Conservation (phyloP, 1,140 invertebrate species). For the Polyergus mexicanus region DNA sequence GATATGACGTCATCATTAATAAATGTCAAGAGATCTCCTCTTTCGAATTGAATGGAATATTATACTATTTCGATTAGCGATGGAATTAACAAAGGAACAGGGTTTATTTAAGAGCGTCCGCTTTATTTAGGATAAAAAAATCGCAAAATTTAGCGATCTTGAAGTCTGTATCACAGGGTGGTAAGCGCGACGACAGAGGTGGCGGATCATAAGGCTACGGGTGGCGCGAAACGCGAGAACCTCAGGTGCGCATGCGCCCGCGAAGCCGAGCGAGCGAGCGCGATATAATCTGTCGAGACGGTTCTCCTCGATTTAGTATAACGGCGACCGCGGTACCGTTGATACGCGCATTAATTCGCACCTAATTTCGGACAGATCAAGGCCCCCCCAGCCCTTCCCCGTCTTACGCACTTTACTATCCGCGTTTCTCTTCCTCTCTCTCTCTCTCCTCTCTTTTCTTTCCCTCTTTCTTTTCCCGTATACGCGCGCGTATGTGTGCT, state of each 20-base stretch:
- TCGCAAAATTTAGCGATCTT: constrained; percentile 29
- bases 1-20: too few species aligned
- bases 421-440: constrained; percentile 8
- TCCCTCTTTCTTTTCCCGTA: constrained; percentile 11
- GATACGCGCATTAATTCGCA: constrained; percentile 62
- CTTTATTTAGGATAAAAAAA: not conserved
- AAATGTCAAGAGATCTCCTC: too few species aligned
- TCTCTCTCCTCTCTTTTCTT: constrained; percentile 24
- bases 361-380: constrained; percentile 59
- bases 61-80: too few species aligned
- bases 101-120: too few species aligned
- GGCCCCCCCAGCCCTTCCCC: constrained; percentile 22
- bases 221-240: not conserved
- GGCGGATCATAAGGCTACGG: constrained; percentile 68
- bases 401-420: constrained; percentile 34
- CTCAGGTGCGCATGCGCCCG: not conserved
- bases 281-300: not conserved
- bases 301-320: constrained; percentile 60
- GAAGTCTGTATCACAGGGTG: not conserved
- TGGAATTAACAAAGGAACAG: too few species aligned
- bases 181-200: constrained; percentile 46
- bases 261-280: not conserved
- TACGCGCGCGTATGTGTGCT: not conserved
- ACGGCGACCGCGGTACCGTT: constrained; percentile 74
- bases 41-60: too few species aligned